These are phyloP conservation scores for Paramormyrops kingsleyae DNA, from an alignment of 2,113 vertebrate genomes.

Conservation along the genomic window DNA sequence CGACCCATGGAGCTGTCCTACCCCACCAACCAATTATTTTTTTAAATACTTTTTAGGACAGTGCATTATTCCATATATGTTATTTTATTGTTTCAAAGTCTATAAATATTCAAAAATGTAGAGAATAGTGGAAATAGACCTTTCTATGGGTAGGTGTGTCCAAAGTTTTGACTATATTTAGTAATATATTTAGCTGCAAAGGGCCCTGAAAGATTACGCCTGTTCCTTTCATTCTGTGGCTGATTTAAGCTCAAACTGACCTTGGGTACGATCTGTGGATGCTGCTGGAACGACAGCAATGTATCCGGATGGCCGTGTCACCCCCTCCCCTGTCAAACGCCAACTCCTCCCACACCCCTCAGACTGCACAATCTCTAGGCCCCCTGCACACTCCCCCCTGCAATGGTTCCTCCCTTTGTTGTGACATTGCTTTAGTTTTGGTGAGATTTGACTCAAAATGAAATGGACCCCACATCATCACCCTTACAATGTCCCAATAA, in stretches of 20 bases:
- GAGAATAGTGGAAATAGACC: neutral
- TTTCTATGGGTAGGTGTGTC: neutral
- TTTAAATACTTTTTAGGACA: neutral
- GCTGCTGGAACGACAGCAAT: too few species aligned
- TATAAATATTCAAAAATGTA: neutral
- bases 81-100: neutral
- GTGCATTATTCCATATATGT: neutral
- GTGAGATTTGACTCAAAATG: neutral
- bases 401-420: neutral
- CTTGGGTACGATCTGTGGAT: neutral
- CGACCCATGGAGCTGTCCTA: neutral
- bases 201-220: neutral
- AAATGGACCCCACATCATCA: neutral
- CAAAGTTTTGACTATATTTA: neutral
- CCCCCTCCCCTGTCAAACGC: neutral
- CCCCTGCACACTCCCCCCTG: neutral
- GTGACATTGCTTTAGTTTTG: neutral
- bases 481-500: neutral
- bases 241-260: neutral
- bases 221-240: neutral
- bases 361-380: neutral
- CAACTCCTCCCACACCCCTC: neutral
- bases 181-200: neutral
- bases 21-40: neutral
- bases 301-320: neutral